Conservation (phyloP, 2,888 invertebrate species). For the Calameuta idolon region DNA sequence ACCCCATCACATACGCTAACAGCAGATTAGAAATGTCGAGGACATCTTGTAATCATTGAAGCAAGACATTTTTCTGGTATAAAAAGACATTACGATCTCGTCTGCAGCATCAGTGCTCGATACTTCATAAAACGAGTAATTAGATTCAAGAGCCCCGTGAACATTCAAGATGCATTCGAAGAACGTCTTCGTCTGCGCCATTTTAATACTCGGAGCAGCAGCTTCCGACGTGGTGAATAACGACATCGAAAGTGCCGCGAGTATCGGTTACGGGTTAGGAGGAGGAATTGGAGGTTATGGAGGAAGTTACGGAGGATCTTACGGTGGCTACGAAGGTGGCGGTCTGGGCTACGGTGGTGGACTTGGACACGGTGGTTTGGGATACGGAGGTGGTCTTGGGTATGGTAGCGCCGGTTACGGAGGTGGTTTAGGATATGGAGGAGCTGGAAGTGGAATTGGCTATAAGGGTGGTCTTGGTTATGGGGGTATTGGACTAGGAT, state of each 20-base stretch:
- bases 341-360: slow-evolving; percentile 49
- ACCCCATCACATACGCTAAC: neutral
- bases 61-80: neutral
- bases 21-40: neutral
- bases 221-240: neutral
- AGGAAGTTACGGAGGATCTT: slow-evolving; percentile 63
- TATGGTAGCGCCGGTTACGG: slow-evolving; percentile 25
- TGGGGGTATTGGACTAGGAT: slow-evolving; percentile 48
- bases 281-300: slow-evolving; percentile 47
- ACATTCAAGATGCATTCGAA: neutral
- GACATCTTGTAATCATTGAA: neutral
- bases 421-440: slow-evolving; percentile 50
- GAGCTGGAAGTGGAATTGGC: slow-evolving; percentile 47
- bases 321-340: slow-evolving; percentile 64
- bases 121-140: neutral
- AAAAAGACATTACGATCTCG: neutral
- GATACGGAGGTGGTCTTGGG: slow-evolving; percentile 1
- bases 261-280: slow-evolving; percentile 28
- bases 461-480: slow-evolving; percentile 65
- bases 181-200: neutral
- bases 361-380: slow-evolving; percentile 14
- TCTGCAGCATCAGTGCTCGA: neutral
- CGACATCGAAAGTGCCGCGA: slow-evolving; percentile 14
- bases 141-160: neutral
- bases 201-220: neutral